Conservation (phyloP, 2,888 invertebrate species). For the Andrena chrysosceles region DNA sequence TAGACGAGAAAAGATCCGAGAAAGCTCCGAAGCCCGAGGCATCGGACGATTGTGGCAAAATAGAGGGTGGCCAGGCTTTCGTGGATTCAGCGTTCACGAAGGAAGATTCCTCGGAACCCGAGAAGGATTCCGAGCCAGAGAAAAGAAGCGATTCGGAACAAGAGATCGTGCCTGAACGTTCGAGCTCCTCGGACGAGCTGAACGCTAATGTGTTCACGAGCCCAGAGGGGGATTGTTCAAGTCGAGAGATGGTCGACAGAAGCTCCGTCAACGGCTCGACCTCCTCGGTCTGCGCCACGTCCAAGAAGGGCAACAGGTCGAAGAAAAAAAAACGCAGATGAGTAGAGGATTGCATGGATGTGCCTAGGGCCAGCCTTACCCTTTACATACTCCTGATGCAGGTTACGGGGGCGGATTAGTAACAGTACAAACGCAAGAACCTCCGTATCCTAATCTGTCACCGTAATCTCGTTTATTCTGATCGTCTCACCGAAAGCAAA, state of each 20-base stretch:
- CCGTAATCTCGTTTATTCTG: neutral
- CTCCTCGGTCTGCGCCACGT: slow-evolving; percentile 58
- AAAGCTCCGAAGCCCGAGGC: neutral
- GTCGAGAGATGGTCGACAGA: slow-evolving; percentile 58
- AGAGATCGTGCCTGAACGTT: slow-evolving; percentile 75
- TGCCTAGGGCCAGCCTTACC: slow-evolving; percentile 83
- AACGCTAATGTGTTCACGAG: slow-evolving; percentile 75
- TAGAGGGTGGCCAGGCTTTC: slow-evolving; percentile 81
- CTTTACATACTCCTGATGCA: slow-evolving; percentile 84
- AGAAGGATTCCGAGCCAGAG: slow-evolving; percentile 62
- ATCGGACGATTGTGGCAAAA: slow-evolving; percentile 55
- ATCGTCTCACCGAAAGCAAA: neutral
- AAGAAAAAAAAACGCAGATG: slow-evolving; percentile 84
- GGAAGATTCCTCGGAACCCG: slow-evolving; percentile 58
- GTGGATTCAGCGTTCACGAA: slow-evolving; percentile 50
- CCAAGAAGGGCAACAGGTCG: slow-evolving; percentile 79
- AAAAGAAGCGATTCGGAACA: slow-evolving; percentile 77
- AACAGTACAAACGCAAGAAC: slow-evolving; percentile 31
- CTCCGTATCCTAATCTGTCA: slow-evolving; percentile 20
- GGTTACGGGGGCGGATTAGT: slow-evolving; percentile 82
- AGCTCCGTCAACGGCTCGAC: slow-evolving; percentile 48
- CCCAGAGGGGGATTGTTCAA: slow-evolving; percentile 70
- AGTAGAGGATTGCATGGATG: slow-evolving; percentile 85
- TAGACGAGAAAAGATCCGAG: neutral
- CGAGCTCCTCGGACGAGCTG: slow-evolving; percentile 78